phyloP scores from a whole-genome alignment of 1,140 invertebrate genomes.

The Drosophila ironensis region DNA sequence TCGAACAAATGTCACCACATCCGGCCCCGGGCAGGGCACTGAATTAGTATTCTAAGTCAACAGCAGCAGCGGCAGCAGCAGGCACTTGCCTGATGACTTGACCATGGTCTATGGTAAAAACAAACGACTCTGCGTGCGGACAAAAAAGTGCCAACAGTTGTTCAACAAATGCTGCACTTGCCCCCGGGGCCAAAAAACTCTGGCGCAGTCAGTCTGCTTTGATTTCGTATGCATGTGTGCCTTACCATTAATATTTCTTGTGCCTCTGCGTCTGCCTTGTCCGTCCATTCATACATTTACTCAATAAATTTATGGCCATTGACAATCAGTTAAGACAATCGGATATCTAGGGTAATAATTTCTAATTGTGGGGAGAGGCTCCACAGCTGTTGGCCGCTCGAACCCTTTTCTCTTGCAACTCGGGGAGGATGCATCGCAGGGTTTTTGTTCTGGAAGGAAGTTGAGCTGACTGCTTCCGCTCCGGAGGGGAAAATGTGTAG shows the following conservation, averaged over 20 bases:
- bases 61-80: constrained; percentile 32
- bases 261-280: constrained; percentile 10
- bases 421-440: constrained; percentile 52
- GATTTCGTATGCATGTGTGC: constrained; percentile 66
- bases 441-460: constrained; percentile 66
- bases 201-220: constrained; percentile 40
- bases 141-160: constrained; percentile 62
- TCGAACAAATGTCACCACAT: constrained; percentile 76
- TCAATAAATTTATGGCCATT: constrained; percentile 69
- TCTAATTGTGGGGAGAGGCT: constrained; percentile 57
- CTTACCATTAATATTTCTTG: constrained; percentile 72
- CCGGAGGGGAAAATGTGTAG: constrained; percentile 26
- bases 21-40: constrained; percentile 51
- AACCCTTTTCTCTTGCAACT: constrained; percentile 7
- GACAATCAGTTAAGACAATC: constrained; percentile 79
- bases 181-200: constrained; percentile 16
- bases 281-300: constrained; percentile 31
- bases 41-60: constrained; percentile 79
- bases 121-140: background rate
- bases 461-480: constrained; percentile 32
- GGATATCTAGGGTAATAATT: constrained; percentile 79
- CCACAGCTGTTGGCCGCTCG: constrained; percentile 39
- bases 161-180: constrained; percentile 50
- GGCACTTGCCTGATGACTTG: constrained; percentile 36
- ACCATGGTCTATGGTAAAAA: constrained; percentile 21